A percentile compares a stretch with the other conserved stretches of the same genome.
Evolutionary conservation across 1,140 invertebrate species (phyloP).

Genomic region (Euglossa dilemma): DNA sequence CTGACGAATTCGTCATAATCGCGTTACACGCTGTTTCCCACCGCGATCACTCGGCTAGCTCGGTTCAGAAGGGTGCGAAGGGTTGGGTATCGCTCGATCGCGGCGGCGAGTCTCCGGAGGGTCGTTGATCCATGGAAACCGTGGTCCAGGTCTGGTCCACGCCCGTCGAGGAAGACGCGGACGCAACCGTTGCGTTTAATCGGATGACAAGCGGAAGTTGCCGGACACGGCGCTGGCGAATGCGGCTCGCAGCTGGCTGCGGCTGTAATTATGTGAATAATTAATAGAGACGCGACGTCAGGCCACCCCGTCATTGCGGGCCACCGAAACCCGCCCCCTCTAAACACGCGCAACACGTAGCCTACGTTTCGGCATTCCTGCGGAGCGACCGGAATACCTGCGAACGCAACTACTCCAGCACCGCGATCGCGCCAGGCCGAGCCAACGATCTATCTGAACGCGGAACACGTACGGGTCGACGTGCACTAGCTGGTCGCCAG

Average conservation of each 20-base stretch:
- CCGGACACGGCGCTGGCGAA: constrained; percentile 33
- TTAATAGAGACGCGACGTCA: constrained; percentile 79
- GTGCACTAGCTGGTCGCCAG: not conserved
- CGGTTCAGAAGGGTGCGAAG: not conserved
- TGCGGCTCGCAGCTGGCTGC: constrained; percentile 63
- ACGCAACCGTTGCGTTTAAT: no score
- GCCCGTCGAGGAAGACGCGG: no score
- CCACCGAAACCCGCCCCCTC: constrained; percentile 77
- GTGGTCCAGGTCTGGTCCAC: not conserved
- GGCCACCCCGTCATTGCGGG: constrained; percentile 82
- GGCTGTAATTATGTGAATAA: constrained; percentile 75
- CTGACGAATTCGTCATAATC: constrained; percentile 16
- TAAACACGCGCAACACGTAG: constrained; percentile 47
- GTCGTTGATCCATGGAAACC: not conserved
- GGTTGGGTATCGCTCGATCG: not conserved
- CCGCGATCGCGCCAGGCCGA: constrained; percentile 16
- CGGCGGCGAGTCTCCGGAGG: not conserved
- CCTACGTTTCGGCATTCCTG: constrained; percentile 27
- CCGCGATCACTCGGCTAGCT: constrained; percentile 37
- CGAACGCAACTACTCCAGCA: not conserved
- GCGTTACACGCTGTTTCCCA: constrained; percentile 21
- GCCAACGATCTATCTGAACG: constrained; percentile 17
- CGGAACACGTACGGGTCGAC: constrained; percentile 7
- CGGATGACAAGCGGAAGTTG: not conserved
- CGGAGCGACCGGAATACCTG: constrained; percentile 5